Evolutionary conservation across 1,140 invertebrate genomes (phyloP), one percentile per base, ranked within the genome.

Genomic region (Luehdorfia chinensis): DNA sequence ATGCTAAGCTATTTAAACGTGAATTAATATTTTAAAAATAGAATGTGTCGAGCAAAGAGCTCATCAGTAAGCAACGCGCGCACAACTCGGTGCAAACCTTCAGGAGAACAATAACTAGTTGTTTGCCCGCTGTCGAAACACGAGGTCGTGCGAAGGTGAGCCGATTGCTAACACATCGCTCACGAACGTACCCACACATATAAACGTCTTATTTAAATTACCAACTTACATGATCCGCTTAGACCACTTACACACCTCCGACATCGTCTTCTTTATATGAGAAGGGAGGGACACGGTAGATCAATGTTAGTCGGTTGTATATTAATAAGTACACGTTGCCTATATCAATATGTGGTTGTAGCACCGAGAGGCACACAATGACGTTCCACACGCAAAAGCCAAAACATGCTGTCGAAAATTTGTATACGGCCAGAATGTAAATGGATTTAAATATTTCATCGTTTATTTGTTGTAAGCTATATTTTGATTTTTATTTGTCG

Each of bases 141-240:
- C 75, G 79, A 84, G 79, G 79, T 84, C 79, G 74, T 60, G 53
- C 66, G 77, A 84, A 84, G 77, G 79, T 84, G 77, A 84, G 57
- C 58, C 66, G 68, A 79, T 66, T 62, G 67, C 75, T 77, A 75
- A 71, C 71, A 68, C 68, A 66, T 52, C 54, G 46, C 63, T 62
- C 76, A 79, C 66, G 66, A 67, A 50, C 49, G 46, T 44, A 62
- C 60, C 47, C 64, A 65, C 53, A 65, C 68, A 61, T 45, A 45
- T 46, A 58, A 19, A 59, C 19, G 2, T 13, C 33, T 21, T 11
- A 36, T 36, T 19, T 27, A 12, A 19, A 41, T 28, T 31, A 44
- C 50, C 55, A 63, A 47, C 54, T 45, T 46, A 46, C 39, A 46
- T 36, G 36, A 57, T 45, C 53, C 59, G 14, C 36, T 3, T 53